Percentiles rank a stretch among this genome's conserved stretches.
These are phyloP conservation scores for Myripristis jacobus DNA, from an alignment of 2,797 vertebrate genomes.

Conservation along the genomic window DNA sequence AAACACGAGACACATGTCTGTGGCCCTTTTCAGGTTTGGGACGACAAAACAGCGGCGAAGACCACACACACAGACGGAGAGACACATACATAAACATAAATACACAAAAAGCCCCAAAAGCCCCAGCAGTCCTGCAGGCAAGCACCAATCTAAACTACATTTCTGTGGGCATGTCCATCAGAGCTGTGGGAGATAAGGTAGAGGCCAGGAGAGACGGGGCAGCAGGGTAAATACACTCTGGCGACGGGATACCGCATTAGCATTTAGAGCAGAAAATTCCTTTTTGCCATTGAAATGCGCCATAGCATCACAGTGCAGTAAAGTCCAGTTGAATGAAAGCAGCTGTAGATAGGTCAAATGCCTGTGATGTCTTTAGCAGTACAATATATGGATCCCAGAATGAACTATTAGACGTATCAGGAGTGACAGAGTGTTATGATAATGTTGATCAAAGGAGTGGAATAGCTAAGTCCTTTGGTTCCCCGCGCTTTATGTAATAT, in stretches of 20 bases:
- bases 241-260: constrained; percentile 67
- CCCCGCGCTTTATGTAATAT: constrained; percentile 58
- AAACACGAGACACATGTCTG: constrained; percentile 33
- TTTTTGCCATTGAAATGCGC: constrained; percentile 64
- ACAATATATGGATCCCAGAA: constrained; percentile 53
- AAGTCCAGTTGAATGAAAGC: constrained; percentile 64
- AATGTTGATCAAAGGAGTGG: constrained; percentile 65
- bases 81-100: constrained; percentile 36
- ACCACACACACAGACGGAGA: constrained; percentile 22
- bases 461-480: constrained; percentile 39
- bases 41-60: constrained; percentile 43
- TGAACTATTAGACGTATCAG: constrained; percentile 47
- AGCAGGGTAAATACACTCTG: constrained; percentile 60
- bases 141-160: constrained; percentile 65
- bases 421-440: constrained; percentile 53
- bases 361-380: constrained; percentile 46
- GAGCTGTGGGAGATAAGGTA: constrained; percentile 60
- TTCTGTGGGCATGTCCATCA: constrained; percentile 67
- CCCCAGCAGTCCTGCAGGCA: constrained; percentile 36
- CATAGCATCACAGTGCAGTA: constrained; percentile 53
- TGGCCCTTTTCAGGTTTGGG: constrained; percentile 41
- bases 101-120: constrained; percentile 41
- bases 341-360: constrained; percentile 41
- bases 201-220: constrained; percentile 45
- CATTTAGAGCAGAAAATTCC: constrained; percentile 76